Conservation (phyloP, 1,140 invertebrate genomes). For the Caerostris darwini region DNA sequence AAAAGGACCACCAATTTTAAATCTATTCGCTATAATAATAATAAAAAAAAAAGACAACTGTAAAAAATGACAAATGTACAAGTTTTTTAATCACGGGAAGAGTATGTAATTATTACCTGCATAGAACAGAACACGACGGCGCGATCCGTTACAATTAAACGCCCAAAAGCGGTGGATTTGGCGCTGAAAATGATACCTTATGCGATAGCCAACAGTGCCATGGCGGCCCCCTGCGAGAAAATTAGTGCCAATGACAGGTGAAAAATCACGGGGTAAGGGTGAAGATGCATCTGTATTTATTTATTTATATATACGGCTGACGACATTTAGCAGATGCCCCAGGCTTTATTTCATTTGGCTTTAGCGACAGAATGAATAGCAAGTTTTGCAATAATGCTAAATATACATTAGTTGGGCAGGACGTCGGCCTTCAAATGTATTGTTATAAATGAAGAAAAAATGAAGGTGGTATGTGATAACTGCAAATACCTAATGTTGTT, state of each 20-base stretch:
- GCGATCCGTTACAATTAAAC: conserved; percentile 67
- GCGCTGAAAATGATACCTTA: conserved; percentile 72
- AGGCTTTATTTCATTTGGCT: not conserved
- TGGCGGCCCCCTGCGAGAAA: not conserved
- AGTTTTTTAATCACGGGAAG: conserved; percentile 36
- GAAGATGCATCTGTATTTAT: conserved; percentile 44
- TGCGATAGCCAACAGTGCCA: not conserved
- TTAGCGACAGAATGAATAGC: too few relatives aligned
- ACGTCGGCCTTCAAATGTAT: not conserved
- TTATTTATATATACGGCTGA: conserved; percentile 22
- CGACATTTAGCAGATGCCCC: not conserved
- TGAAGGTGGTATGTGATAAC: too few relatives aligned
- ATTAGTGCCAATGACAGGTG: conserved; percentile 51
- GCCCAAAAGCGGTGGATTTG: not conserved
- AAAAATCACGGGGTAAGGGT: conserved; percentile 53
- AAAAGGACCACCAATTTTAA: not conserved
- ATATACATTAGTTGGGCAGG: not conserved
- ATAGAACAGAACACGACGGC: not conserved
- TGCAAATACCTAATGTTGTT: too few relatives aligned
- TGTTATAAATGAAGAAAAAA: not conserved
- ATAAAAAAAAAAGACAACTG: not conserved
- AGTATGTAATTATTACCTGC: conserved; percentile 34
- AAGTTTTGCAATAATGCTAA: not conserved
- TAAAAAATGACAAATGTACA: conserved; percentile 40
- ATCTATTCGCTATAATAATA: not conserved